Percentiles rank a stretch among this genome's conserved stretches.
These are phyloP conservation scores for Cranoglanis bouderius DNA, from an alignment of 2,113 vertebrate species.

Conservation along the genomic window DNA sequence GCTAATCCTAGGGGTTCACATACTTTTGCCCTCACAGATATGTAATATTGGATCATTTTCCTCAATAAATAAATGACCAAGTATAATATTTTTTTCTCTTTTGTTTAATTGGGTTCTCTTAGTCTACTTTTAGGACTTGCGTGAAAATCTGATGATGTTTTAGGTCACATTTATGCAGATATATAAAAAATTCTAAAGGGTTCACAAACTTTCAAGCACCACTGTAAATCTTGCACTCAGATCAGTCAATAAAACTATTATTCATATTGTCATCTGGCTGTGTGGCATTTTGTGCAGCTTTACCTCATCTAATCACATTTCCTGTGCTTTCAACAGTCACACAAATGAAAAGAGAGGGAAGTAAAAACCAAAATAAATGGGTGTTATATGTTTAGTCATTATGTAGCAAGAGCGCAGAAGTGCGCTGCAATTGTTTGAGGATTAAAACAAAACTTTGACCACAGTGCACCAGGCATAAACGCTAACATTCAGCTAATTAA, in stretches of 20 bases:
- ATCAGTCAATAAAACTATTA: background rate
- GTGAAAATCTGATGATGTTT: no score
- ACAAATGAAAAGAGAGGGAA: background rate
- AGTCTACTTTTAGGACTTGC: no score
- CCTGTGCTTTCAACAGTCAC: slow-evolving; percentile 9
- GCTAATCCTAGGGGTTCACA: no score
- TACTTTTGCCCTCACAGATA: no score
- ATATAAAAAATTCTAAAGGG: no score
- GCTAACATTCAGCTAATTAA: background rate
- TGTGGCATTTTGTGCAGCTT: background rate
- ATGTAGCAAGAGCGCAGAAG: background rate
- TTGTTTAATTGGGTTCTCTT: no score
- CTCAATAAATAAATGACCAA: no score
- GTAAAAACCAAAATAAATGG: background rate
- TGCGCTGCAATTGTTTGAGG: background rate
- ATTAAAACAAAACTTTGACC: background rate
- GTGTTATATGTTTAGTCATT: background rate
- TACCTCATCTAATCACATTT: background rate
- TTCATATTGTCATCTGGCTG: background rate
- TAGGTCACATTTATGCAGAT: no score
- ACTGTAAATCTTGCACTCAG: background rate
- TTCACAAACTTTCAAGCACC: no score
- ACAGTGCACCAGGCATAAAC: background rate
- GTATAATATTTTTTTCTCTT: no score
- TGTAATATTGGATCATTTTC: no score